phyloP scores from a whole-genome alignment of 2,888 invertebrate genomes.

The Pristionchus arcanus region DNA sequence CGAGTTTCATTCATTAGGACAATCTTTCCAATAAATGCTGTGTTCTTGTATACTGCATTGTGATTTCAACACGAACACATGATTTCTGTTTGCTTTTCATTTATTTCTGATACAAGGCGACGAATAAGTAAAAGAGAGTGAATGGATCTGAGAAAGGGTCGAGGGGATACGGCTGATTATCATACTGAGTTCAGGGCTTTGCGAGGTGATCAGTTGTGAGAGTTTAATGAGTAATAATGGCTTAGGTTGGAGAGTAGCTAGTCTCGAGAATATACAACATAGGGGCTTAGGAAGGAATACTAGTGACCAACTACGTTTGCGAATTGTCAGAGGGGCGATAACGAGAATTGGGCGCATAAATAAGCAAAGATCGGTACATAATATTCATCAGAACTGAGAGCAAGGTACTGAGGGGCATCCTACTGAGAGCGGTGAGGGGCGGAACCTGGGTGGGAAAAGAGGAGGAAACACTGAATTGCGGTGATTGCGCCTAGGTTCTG shows the following conservation, averaged over 20 bases:
- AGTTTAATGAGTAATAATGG: slow-evolving; percentile 12
- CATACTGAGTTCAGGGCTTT: slow-evolving; percentile 34
- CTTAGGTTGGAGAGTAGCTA: slow-evolving; percentile 3
- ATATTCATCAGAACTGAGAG: slow-evolving; percentile 44
- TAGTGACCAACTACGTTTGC: slow-evolving; percentile 20
- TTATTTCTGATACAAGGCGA: neutral
- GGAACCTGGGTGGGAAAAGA: neutral
- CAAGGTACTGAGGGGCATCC: neutral
- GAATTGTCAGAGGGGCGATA: neutral
- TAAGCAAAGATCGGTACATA: slow-evolving; percentile 27
- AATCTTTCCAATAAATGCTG: neutral
- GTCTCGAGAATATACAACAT: slow-evolving; percentile 36
- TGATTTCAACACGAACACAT: neutral
- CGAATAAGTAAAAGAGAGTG: slow-evolving; percentile 40
- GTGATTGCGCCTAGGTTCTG: slow-evolving; percentile 30
- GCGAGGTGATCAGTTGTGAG: slow-evolving; percentile 41
- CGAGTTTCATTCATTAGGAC: too few relatives aligned
- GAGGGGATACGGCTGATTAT: slow-evolving; percentile 40
- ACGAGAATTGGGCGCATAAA: slow-evolving; percentile 47
- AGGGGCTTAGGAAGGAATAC: neutral
- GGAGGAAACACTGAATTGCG: slow-evolving; percentile 11
- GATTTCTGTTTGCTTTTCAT: slow-evolving; percentile 8
- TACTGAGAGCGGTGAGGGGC: neutral
- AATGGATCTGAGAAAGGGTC: neutral
- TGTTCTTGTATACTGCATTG: neutral